These are phyloP conservation scores for Taphrorychus bicolor DNA, from an alignment of 2,888 invertebrate species.

Conservation along the genomic window DNA sequence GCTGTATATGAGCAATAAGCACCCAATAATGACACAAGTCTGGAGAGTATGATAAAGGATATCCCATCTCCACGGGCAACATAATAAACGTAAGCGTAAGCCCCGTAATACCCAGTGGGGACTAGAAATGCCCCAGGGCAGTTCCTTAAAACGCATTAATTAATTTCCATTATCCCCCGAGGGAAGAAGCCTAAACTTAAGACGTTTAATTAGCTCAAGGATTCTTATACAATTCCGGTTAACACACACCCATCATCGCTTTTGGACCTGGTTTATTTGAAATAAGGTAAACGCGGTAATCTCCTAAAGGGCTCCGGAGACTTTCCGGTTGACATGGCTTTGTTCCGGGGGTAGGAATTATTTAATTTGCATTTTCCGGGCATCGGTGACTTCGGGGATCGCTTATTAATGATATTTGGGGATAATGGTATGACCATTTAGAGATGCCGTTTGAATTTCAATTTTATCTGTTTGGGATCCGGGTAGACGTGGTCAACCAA, in stretches of 20 bases:
- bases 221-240: too few species aligned
- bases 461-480: not conserved
- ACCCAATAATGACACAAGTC: not conserved
- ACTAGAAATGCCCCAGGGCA: constrained; percentile 7
- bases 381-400: constrained; percentile 46
- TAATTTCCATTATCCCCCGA: constrained; percentile 34
- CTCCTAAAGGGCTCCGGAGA: constrained; percentile 7
- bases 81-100: constrained; percentile 1
- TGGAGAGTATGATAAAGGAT: not conserved
- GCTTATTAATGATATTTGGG: constrained; percentile 41
- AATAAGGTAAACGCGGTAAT: constrained; percentile 16
- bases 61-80: not conserved
- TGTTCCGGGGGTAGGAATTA: constrained; percentile 51
- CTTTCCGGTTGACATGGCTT: constrained; percentile 36
- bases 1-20: too few species aligned
- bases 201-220: constrained; percentile 52
- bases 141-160: constrained; percentile 36
- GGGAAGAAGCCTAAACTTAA: constrained; percentile 23
- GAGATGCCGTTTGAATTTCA: constrained; percentile 3
- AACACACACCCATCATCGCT: too few species aligned
- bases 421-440: not conserved
- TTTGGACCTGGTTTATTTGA: too few species aligned
- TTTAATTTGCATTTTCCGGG: constrained; percentile 57
- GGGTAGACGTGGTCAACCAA: too few species aligned
- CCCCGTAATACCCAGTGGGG: constrained; percentile 6